phyloP scores from a whole-genome alignment of 2,113 vertebrate genomes.

The Piliocolobus tephrosceles region DNA sequence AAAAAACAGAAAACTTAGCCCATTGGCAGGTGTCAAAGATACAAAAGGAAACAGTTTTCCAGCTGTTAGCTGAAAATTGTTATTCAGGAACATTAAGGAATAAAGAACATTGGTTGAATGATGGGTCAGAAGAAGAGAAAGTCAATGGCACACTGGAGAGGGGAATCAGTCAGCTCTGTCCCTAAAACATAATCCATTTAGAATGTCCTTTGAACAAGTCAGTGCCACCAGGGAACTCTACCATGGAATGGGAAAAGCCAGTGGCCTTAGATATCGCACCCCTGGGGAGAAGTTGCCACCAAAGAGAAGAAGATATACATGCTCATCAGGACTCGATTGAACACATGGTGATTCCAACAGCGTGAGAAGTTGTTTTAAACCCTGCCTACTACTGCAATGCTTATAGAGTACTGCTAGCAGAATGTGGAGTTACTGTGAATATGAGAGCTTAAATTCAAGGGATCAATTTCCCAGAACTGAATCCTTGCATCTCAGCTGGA shows the following conservation, averaged over 20 bases:
- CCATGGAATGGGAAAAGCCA: background rate
- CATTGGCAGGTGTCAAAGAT: background rate
- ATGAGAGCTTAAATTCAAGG: background rate
- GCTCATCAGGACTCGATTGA: background rate
- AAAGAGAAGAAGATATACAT: background rate
- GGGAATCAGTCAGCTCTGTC: background rate
- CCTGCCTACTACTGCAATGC: background rate
- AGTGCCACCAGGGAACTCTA: background rate
- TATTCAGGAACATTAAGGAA: background rate
- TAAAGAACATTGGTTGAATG: background rate
- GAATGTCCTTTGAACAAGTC: background rate
- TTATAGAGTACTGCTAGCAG: background rate
- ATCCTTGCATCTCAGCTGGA: background rate
- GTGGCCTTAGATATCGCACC: background rate
- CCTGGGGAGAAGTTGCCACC: background rate
- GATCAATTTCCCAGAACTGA: background rate
- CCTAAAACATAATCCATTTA: background rate
- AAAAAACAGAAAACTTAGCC: background rate
- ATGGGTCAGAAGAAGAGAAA: background rate
- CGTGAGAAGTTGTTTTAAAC: constrained; percentile 6
- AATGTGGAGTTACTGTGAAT: background rate
- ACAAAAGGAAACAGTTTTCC: background rate
- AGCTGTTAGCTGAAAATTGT: background rate
- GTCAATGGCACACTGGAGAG: background rate
- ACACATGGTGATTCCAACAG: background rate